These are phyloP conservation scores for Corydoras sp. DNA, from an alignment of 2,113 vertebrate species.

Conservation along the genomic window DNA sequence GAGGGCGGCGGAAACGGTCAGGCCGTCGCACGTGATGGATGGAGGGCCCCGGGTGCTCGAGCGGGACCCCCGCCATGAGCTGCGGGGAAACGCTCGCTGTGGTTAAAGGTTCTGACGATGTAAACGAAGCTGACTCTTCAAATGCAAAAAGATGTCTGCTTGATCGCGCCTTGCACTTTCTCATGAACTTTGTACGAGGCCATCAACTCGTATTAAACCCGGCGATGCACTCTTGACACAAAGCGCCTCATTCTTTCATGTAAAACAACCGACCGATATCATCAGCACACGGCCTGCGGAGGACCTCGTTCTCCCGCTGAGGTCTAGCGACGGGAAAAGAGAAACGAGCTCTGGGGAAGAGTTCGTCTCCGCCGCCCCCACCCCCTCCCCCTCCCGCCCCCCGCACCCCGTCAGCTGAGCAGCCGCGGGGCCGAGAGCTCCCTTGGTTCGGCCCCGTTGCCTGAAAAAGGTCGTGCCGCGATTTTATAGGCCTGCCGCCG, in stretches of 20 bases:
- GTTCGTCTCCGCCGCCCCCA: background rate
- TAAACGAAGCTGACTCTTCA: too few relatives aligned
- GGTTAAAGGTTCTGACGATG: too few relatives aligned
- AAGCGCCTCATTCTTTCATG: slow-evolving; percentile 24
- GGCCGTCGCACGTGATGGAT: too few relatives aligned
- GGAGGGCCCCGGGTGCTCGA: too few relatives aligned
- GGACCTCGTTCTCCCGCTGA: slow-evolving; percentile 23
- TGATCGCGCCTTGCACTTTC: background rate
- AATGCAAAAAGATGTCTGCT: too few relatives aligned
- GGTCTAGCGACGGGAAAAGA: background rate
- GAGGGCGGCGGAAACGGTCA: too few relatives aligned
- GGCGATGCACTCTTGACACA: slow-evolving; percentile 32
- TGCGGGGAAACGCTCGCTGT: too few relatives aligned
- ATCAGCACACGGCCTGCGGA: slow-evolving; percentile 23
- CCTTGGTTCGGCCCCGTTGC: slow-evolving; percentile 17
- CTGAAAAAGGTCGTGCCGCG: slow-evolving; percentile 33
- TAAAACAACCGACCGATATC: slow-evolving; percentile 37
- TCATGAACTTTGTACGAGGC: background rate
- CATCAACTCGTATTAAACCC: slow-evolving; percentile 7
- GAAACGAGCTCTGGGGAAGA: slow-evolving; percentile 27
- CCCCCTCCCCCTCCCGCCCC: too few relatives aligned
- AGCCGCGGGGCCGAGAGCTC: slow-evolving; percentile 17
- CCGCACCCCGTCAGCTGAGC: background rate
- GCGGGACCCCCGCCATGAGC: too few relatives aligned
- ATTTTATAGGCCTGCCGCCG: slow-evolving; percentile 35